phyloP scores from a whole-genome alignment of 2,113 vertebrate genomes.

The Fulmarus glacialis region DNA sequence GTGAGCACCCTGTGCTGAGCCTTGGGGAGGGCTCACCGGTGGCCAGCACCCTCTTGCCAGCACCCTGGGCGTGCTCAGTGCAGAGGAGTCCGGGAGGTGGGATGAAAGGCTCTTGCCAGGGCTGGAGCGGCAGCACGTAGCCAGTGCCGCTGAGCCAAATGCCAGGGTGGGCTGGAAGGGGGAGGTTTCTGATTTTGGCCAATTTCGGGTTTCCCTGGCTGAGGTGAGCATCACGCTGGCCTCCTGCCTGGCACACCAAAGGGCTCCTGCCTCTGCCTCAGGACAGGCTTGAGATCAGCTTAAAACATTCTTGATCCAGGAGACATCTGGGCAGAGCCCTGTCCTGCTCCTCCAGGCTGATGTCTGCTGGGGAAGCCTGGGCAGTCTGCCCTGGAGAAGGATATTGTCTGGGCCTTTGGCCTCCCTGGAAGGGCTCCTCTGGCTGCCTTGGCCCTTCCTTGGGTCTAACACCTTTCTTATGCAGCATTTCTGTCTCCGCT shows the following conservation, averaged over 20 bases:
- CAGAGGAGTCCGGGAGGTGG: rapidly evolving
- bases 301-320: neutral
- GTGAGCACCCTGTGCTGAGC: neutral
- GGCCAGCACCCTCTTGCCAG: neutral
- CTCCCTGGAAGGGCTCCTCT: neutral
- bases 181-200: neutral
- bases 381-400: neutral
- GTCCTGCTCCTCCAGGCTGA: neutral
- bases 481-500: neutral
- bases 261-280: neutral
- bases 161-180: neutral
- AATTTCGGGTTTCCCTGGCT: neutral
- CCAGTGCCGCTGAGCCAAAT: neutral
- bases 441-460: neutral
- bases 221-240: neutral
- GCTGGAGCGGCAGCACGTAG: neutral
- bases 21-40: neutral
- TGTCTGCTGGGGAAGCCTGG: neutral
- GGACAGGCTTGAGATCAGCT: neutral
- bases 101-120: neutral
- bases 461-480: neutral
- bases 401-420: neutral
- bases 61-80: neutral
- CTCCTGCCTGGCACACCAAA: neutral
- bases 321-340: neutral